Conservation (phyloP, 2,113 vertebrate genomes). For the Colaptes auratus region DNA sequence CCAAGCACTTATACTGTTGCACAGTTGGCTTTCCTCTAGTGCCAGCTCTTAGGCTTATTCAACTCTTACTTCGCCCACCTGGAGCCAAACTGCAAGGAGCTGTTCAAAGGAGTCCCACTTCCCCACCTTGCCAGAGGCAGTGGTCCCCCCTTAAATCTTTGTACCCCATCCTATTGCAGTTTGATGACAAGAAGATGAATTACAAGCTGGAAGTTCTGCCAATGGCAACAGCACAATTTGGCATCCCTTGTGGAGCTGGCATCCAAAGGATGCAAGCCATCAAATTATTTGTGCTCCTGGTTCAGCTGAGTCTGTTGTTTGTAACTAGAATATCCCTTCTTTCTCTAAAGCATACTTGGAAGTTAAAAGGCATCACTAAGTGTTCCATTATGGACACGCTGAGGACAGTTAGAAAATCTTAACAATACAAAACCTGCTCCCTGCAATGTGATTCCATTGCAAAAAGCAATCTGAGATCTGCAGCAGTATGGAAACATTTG, state of each 20-base stretch:
- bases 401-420: not conserved
- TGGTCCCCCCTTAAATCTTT: not conserved
- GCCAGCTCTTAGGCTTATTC: not conserved
- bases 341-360: not conserved
- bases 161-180: not conserved
- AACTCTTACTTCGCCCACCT: not conserved
- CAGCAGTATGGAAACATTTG: not conserved
- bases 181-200: slow-evolving; percentile 38
- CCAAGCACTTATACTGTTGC: not conserved
- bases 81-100: not conserved
- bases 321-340: not conserved
- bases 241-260: not conserved
- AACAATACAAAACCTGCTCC: not conserved
- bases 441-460: not conserved
- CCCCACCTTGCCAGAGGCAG: not conserved
- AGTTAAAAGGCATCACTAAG: not conserved
- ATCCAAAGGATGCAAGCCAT: not conserved
- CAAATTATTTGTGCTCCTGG: not conserved
- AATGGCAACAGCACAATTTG: not conserved
- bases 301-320: not conserved
- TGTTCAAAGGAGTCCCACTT: not conserved
- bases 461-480: not conserved
- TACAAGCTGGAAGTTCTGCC: not conserved
- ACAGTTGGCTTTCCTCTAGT: not conserved
- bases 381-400: not conserved